A percentile compares a stretch with the other conserved stretches of the same genome.
Evolutionary conservation across 2,888 invertebrate genomes (phyloP).

Genomic region (Coelinius sp.): DNA sequence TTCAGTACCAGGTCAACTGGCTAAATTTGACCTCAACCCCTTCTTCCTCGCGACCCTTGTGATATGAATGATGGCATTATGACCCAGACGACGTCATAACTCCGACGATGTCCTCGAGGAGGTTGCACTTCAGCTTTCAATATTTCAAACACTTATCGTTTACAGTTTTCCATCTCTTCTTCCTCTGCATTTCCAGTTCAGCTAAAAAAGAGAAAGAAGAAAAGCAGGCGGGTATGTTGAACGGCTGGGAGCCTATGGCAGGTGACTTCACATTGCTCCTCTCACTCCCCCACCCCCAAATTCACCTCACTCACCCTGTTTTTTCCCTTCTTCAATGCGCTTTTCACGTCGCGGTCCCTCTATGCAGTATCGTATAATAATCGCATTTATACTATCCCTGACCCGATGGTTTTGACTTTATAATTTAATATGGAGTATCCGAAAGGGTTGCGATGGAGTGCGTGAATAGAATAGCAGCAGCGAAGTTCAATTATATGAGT

Average conservation of each 20-base stretch:
- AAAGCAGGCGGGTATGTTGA: slow-evolving; percentile 32
- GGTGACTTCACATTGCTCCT: slow-evolving; percentile 43
- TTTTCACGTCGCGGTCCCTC: slow-evolving; percentile 13
- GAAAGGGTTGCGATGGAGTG: slow-evolving; percentile 55
- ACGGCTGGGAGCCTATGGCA: slow-evolving; percentile 34
- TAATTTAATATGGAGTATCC: slow-evolving; percentile 65
- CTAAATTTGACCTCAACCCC: not conserved
- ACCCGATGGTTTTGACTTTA: slow-evolving; percentile 67
- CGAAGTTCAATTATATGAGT: slow-evolving; percentile 55
- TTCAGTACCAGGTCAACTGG: slow-evolving; percentile 3
- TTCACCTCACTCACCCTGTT: slow-evolving; percentile 30
- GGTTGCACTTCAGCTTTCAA: slow-evolving; percentile 66
- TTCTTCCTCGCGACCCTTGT: slow-evolving; percentile 37
- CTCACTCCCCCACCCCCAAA: slow-evolving; percentile 4
- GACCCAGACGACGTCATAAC: slow-evolving; percentile 48
- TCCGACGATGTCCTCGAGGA: slow-evolving; percentile 31
- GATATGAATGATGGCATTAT: slow-evolving; percentile 63
- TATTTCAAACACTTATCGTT: slow-evolving; percentile 70
- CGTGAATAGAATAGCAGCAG: slow-evolving; percentile 45
- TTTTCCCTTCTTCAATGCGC: slow-evolving; percentile 19
- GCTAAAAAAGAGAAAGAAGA: not conserved
- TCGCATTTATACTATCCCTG: slow-evolving; percentile 69
- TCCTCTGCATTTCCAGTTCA: slow-evolving; percentile 10
- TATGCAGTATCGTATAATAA: slow-evolving; percentile 63
- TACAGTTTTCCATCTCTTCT: slow-evolving; percentile 46